Conservation (phyloP, 2,888 invertebrate species). For the Torymus tubicola region DNA sequence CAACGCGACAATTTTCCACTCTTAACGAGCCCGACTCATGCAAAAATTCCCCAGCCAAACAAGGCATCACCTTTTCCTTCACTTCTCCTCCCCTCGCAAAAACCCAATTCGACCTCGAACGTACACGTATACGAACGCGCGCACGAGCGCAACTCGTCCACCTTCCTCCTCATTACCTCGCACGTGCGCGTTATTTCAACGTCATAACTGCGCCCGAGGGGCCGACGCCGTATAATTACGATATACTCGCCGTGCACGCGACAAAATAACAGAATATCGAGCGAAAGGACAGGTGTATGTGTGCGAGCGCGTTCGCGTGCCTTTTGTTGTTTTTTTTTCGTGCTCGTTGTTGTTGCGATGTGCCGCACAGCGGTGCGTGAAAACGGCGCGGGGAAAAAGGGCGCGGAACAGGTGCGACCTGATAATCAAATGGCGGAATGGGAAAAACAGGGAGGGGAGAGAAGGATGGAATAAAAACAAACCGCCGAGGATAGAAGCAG, state of each 20-base stretch:
- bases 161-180: too few relatives aligned
- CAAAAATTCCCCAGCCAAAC: too few relatives aligned
- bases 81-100: too few relatives aligned
- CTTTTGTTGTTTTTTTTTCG: not conserved
- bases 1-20: too few relatives aligned
- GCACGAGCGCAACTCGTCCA: too few relatives aligned
- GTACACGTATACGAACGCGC: not conserved
- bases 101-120: not conserved
- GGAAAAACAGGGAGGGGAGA: not conserved
- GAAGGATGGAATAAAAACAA: not conserved
- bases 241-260: slow-evolving; percentile 12
- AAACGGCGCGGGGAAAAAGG: slow-evolving; percentile 34
- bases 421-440: slow-evolving; percentile 17
- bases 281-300: not conserved
- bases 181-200: not conserved
- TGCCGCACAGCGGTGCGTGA: slow-evolving; percentile 44
- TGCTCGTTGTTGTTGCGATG: not conserved
- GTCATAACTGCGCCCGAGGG: slow-evolving; percentile 6
- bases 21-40: too few relatives aligned
- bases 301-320: not conserved
- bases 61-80: too few relatives aligned
- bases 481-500: not conserved
- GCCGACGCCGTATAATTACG: slow-evolving; percentile 13
- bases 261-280: slow-evolving; percentile 27
- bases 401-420: slow-evolving; percentile 48